phyloP scores from a whole-genome alignment of 2,113 vertebrate species.

The Porphyrio hochstetteri region DNA sequence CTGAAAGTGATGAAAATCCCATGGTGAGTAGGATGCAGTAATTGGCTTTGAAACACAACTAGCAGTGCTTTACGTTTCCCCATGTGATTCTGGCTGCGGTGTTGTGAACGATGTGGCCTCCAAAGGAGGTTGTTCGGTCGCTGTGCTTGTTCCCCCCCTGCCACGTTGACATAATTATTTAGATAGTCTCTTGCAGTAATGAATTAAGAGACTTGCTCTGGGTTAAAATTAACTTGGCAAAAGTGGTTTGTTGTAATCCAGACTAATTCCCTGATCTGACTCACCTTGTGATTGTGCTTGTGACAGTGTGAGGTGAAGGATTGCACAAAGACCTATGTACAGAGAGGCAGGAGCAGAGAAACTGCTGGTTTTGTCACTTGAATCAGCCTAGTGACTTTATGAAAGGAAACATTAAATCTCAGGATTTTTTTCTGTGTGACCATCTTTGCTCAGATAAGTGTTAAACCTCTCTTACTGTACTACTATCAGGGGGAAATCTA shows the following conservation, averaged over 20 bases:
- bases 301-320: not conserved
- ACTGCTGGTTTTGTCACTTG: not conserved
- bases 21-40: not conserved
- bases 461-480: not conserved
- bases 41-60: not conserved
- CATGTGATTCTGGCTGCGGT: not conserved
- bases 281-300: conserved; percentile 42
- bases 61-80: not conserved
- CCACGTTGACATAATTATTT: not conserved
- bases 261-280: conserved; percentile 37
- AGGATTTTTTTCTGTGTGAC: not conserved
- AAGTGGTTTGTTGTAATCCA: conserved; percentile 43
- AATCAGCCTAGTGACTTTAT: not conserved
- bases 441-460: fast-evolving
- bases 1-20: not conserved
- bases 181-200: not conserved
- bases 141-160: not conserved
- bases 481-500: not conserved
- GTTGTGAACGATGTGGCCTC: not conserved
- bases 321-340: not conserved
- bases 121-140: fast-evolving
- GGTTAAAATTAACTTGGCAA: conserved; percentile 51
- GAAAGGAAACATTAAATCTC: not conserved
- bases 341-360: not conserved
- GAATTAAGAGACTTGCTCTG: not conserved